Base-by-base conservation (phyloP, 1,140 invertebrate species). In the Cepaea nemoralis region DNA sequence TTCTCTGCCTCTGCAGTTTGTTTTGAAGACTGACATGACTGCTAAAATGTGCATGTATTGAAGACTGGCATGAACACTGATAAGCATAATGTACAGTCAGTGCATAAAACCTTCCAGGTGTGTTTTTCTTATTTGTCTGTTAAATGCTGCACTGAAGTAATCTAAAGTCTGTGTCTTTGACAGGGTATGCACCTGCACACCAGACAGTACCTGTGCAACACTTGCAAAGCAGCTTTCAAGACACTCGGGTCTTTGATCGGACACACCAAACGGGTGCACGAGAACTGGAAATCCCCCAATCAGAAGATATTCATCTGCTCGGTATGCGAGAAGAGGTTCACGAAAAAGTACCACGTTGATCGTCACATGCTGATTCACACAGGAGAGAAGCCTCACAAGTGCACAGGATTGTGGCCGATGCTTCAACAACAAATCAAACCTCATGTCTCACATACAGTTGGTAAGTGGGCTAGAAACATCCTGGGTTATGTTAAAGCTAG, bases 281-380 rank as follows among this genome's bases (percentile, higher is more conserved):
- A 90, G 81, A 86, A 87, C 24, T 89, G 88, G 89, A 89, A 89
- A 55, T 89, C 88, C 12, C 89, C 89, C 19, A 90, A 89, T 76
- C 88, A 90, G 75, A 89, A 89, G 80, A 89, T 90, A 77, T 90
- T 90, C 77, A 89, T 89, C 45, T 90, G 89, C 82, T 89, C 88
- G 22, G 89, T 89, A 1, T 90, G 89, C 80, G 87, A 90, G 77
- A 90, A 90, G 78, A 77, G 88, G 35, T 90, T 90, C 80, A 89
- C 87, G 1, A 90, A 90, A 86, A 90, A 90, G 81, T 90, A 89
- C 81, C 89, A 90, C 78, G 88, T 90, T 27, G 88, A 90, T 78
- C 77, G 89, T 16, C 89, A 90, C 82, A 89, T 90, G 88, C 83
- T 89, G 75, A 89, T 90, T 66, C 89, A 90, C 78, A 90, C 89